Conservation (phyloP, 2,888 invertebrate species). For the Cenopis cana region DNA sequence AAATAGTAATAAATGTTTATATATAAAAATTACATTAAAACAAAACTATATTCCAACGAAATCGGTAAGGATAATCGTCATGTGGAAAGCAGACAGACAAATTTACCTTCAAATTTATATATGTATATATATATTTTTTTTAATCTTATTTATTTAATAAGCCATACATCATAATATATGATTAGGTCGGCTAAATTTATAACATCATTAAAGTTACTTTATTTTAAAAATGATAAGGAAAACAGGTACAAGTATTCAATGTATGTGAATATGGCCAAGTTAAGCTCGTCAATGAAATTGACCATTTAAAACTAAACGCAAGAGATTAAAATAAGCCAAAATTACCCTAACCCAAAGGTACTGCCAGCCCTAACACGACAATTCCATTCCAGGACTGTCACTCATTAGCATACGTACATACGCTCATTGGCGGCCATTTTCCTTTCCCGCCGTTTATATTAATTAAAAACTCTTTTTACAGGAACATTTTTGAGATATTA, state of each 20-base stretch:
- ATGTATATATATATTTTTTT: too few relatives aligned
- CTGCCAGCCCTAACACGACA: slow-evolving; percentile 81
- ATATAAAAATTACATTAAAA: not conserved
- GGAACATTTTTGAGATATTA: slow-evolving; percentile 40
- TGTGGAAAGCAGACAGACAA: too few relatives aligned
- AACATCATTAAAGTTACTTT: too few relatives aligned
- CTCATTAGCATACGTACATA: slow-evolving; percentile 82
- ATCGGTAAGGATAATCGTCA: too few relatives aligned
- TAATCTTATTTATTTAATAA: too few relatives aligned
- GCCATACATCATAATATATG: too few relatives aligned
- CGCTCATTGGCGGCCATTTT: slow-evolving; percentile 64
- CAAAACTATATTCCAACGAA: too few relatives aligned
- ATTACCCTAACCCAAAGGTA: slow-evolving; percentile 55
- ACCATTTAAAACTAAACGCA: not conserved
- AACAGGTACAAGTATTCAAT: too few relatives aligned
- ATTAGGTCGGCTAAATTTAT: too few relatives aligned
- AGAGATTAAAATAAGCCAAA: slow-evolving; percentile 6
- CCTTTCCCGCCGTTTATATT: slow-evolving; percentile 74
- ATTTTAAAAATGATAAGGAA: too few relatives aligned
- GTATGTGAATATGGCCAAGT: too few relatives aligned
- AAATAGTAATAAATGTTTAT: not conserved
- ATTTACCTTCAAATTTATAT: too few relatives aligned
- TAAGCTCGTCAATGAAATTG: not conserved
- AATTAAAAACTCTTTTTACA: slow-evolving; percentile 69
- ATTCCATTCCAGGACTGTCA: slow-evolving; percentile 82